Percentiles rank a stretch among this genome's conserved stretches.
Evolutionary conservation across 2,888 invertebrate species (phyloP).

Genomic region (Polymixis lichenea): DNA sequence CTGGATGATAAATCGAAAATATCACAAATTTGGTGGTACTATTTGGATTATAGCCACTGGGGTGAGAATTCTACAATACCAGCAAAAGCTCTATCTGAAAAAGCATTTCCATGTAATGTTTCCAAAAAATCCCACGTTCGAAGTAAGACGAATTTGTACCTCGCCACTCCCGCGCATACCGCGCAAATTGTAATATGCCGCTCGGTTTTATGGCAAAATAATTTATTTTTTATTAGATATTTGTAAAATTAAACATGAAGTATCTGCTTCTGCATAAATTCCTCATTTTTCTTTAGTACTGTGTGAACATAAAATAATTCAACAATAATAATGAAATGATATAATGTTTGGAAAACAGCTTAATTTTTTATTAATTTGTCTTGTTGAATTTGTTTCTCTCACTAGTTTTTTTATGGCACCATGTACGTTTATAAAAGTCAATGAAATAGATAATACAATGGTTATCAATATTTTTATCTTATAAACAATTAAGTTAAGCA

Average conservation of each 20-base stretch:
- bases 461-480: not conserved
- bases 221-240: too few relatives aligned
- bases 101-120: too few relatives aligned
- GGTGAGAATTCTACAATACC: too few relatives aligned
- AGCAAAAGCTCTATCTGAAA: too few relatives aligned
- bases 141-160: too few relatives aligned
- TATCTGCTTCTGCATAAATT: not conserved
- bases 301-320: not conserved
- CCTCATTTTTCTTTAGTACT: not conserved
- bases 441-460: slow-evolving; percentile 5
- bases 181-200: too few relatives aligned
- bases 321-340: not conserved
- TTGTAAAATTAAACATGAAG: not conserved
- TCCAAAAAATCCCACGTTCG: too few relatives aligned
- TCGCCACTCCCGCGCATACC: too few relatives aligned
- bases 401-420: not conserved
- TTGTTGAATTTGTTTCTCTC: not conserved
- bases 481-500: not conserved
- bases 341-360: not conserved
- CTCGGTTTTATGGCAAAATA: too few relatives aligned
- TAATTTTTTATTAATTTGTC: not conserved
- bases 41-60: too few relatives aligned
- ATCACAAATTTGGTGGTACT: too few relatives aligned
- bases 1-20: too few relatives aligned
- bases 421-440: not conserved